Percentiles rank a stretch among this genome's conserved stretches.
Conservation (phyloP, 2,797 vertebrate genomes). For the Glossophaga mutica region DNA sequence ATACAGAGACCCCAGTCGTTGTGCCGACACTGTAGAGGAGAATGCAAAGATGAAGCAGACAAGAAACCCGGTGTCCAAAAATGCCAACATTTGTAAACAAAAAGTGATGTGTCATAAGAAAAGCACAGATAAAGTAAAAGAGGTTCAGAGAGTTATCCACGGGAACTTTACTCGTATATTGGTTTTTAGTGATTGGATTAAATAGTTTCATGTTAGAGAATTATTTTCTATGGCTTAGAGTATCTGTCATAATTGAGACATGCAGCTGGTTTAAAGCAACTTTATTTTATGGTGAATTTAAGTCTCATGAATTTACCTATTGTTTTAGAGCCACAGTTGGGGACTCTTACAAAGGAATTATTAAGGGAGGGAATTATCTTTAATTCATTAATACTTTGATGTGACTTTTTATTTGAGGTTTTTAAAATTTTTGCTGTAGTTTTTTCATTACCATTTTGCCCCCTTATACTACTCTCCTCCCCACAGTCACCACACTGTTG, state of each 20-base stretch:
- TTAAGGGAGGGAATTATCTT: background rate
- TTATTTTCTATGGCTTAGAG: background rate
- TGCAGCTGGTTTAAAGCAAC: background rate
- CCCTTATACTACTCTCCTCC: background rate
- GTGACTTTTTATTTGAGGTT: background rate
- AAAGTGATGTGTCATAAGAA: background rate
- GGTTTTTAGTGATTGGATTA: constrained; percentile 10
- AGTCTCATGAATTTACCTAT: background rate
- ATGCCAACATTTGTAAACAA: background rate
- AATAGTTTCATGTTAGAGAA: background rate
- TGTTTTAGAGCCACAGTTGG: background rate
- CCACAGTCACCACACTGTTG: background rate
- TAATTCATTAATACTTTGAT: background rate
- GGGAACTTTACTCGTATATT: background rate
- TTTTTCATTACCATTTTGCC: background rate
- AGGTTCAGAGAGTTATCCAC: background rate
- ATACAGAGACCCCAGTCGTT: background rate
- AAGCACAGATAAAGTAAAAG: background rate
- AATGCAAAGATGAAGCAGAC: background rate
- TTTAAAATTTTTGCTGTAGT: background rate
- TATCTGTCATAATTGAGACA: background rate
- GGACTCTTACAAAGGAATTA: background rate
- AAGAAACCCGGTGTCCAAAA: background rate
- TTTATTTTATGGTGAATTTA: constrained; percentile 22
- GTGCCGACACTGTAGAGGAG: background rate